Base-by-base conservation (phyloP, 2,113 vertebrate genomes). In the Alectura lathami region DNA sequence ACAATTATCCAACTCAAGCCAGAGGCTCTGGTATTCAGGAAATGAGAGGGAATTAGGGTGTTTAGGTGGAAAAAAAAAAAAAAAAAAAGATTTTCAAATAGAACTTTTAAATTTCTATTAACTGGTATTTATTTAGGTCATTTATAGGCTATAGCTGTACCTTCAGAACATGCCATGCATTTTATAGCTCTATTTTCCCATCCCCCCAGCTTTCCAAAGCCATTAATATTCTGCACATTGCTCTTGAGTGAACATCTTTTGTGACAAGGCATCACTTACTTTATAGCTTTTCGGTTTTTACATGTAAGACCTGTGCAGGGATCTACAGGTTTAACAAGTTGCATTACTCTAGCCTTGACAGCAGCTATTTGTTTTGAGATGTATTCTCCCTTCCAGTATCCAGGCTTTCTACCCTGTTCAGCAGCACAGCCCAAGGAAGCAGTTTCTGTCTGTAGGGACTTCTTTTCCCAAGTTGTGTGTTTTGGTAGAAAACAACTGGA, bases 381-480 rank as follows among this genome's bases (percentile, higher is more conserved):
- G 85, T 98, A 98, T 56, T 97, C 91, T 53, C 93, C 97, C 97
- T 98, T 99, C 99, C 99, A 99, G 80, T 98, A 96, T 22, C 98
- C 98, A n/a, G 63, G 87, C 27, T 97, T 89, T 57, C 36, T 96
- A 68, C 98, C 97, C 70, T 60, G 62, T 9, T 96, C 27, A 40
- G 96, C 85, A 83, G 90, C 68, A 34, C 30, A 45, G 57, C 30
- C 94, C 88, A 92, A 56, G 48, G 89, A 95, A 47, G 53, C 63
- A n/a, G 87, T 34, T 57, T 96, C 92, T 73, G 94, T 84, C 32
- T 97, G 92, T 36, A 81, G 53, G 45, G 80, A 45, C 20, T 92
- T 93, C 6, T 48, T 74, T 88, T 92, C 97, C 94, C 93, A 95
- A 29, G 85, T 86, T 36, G 88, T 95, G 34, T 63, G 96, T 89